Evolutionary conservation across 1,140 invertebrate genomes (phyloP), one percentile per base, ranked within the genome.

Genomic region (Trinorchestia longiramus): DNA sequence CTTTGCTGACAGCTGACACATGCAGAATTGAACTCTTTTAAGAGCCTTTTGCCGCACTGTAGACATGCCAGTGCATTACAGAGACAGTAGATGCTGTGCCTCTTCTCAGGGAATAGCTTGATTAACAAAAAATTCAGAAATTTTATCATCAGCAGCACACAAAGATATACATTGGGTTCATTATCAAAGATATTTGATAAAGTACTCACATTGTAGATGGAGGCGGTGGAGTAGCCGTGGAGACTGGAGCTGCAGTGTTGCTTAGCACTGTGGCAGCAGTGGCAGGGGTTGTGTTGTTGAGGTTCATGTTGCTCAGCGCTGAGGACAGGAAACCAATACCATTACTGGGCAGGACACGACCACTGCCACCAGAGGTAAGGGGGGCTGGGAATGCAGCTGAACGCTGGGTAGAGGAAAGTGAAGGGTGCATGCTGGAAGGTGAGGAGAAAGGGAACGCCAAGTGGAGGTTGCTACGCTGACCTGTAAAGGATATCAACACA

Each of bases 391-490:
- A 45, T 45, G 44, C 92, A 94, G 6, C 44, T 44, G 44, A 94
- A 4, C 92, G 92, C 15, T 91, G 88, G 88, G 41, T 91, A 17
- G 88, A 42, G 88, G 43, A 94, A 45, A 42, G 92, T 95, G 96
- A 94, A 95, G 92, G 95, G 95, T 96, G 95, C 95, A 96, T 96
- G 43, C 62, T 96, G 45, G 95, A 41, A 77, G 47, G 95, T 95
- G 95, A 95, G 87, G 95, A 95, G 91, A 87, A 95, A 28, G 96
- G 96, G 92, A 96, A 96, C 19, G 96, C 96, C 95, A 96, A 91
- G 42, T 95, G 95, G 43, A 96, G 96, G 53, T 96, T 96, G 87
- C 96, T 96, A 95, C 96, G 96, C 41, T 96, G 96, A 44, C 96
- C 96, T 96, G 95, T 28, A 77, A 77, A 77, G 62, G 62, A 77